Conservation (phyloP, 2,113 vertebrate species). For the Echinops telfairi region DNA sequence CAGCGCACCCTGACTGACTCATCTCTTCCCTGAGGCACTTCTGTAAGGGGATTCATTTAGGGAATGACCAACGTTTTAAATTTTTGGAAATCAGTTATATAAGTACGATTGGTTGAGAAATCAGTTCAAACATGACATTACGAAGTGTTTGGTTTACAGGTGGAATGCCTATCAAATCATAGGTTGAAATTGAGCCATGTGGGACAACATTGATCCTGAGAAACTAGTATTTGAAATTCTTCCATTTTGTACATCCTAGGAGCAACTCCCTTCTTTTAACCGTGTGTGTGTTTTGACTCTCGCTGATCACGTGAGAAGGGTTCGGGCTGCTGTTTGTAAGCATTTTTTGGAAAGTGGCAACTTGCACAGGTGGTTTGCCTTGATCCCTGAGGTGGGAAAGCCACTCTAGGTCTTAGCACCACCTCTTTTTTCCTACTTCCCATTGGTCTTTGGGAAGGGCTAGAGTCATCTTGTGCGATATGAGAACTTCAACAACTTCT, state of each 20-base stretch:
- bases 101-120: not conserved
- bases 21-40: no score
- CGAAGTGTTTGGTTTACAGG: not conserved
- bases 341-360: not conserved
- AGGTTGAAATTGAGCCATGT: not conserved
- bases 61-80: not conserved
- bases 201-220: not conserved
- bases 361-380: not conserved
- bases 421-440: not conserved
- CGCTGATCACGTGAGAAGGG: not conserved
- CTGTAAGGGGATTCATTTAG: no score
- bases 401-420: not conserved
- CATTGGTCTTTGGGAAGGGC: not conserved
- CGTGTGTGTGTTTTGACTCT: not conserved
- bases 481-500: not conserved
- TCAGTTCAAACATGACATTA: not conserved
- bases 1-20: no score
- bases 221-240: not conserved
- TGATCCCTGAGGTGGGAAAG: not conserved
- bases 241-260: not conserved
- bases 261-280: not conserved
- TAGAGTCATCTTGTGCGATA: not conserved
- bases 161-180: not conserved
- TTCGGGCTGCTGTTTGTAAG: not conserved
- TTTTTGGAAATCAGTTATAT: not conserved